Percentiles rank a stretch among this genome's conserved stretches.
Conservation (phyloP, 2,888 invertebrate species). For the Epinotia bilunana region DNA sequence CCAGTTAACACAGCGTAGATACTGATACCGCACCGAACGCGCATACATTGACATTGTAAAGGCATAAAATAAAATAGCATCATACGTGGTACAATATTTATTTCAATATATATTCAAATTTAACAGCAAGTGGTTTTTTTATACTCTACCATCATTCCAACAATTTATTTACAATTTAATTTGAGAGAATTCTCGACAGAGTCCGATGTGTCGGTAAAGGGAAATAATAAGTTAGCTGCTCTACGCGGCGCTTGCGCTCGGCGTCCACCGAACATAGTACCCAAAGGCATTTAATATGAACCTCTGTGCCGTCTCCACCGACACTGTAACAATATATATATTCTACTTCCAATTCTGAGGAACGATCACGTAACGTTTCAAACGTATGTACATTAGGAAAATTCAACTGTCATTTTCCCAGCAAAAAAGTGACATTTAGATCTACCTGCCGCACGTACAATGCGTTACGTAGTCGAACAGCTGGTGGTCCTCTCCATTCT, state of each 20-base stretch:
- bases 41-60: not conserved
- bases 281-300: conserved; percentile 12
- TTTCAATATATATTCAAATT: conserved; percentile 79
- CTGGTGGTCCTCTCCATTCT: conserved; percentile 55
- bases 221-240: conserved; percentile 7
- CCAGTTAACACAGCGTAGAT: too few relatives aligned
- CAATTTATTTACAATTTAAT: conserved; percentile 74
- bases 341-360: conserved; percentile 52
- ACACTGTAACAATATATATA: conserved; percentile 49
- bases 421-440: too few relatives aligned
- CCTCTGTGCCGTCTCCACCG: conserved; percentile 27
- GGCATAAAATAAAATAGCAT: conserved; percentile 58
- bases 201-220: not conserved
- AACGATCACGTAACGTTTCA: too few relatives aligned
- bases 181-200: conserved; percentile 53
- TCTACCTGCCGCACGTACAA: too few relatives aligned
- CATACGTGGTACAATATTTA: conserved; percentile 78
- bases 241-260: not conserved
- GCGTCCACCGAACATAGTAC: not conserved
- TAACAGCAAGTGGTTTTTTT: conserved; percentile 71
- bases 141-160: conserved; percentile 63
- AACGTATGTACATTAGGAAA: too few relatives aligned
- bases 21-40: too few relatives aligned
- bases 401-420: too few relatives aligned
- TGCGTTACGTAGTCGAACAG: too few relatives aligned